Evolutionary conservation across 2,797 vertebrate genomes (phyloP), one percentile per base, ranked within the genome.

Genomic region (Champsocephalus esox): DNA sequence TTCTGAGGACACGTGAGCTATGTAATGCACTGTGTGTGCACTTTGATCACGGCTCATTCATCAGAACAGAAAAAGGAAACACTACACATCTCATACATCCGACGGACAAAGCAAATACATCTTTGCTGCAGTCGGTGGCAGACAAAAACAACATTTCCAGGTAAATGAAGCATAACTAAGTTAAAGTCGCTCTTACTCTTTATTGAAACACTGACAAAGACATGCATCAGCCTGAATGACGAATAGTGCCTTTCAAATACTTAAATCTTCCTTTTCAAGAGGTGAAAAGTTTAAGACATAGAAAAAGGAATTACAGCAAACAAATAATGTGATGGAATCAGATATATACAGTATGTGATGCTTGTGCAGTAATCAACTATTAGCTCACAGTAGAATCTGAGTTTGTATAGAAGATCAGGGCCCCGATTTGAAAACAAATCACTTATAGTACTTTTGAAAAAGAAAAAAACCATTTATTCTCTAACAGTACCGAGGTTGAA

Each of bases 81-180:
- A 68, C 28, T 1, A 9, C 51, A 55, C 13, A 55, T 74, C 50
- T 81, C 57, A 58, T 43, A 54, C 49, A 66, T 80, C 51, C 64
- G 45, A 75, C 50, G 50, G 77, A 57, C 43, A 75, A 69, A 71
- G 58, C 38, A 63, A 86, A 84, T 59, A 82, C 74, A 72, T 70
- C 66, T 55, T 16, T 12, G 63, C 64, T 81, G 56, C 69, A 70
- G 58, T 58, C 50, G 8, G 38, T 66, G 61, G 65, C 63, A 74
- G 64, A 82, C 19, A 79, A 64, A 72, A 73, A 70, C 64, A 75
- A 12, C 1, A 55, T 59, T 43, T 73, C 34, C 48, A 61, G 73
- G 67, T 70, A 70, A 86, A 82, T 69, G 41, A 83, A 80, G 83
- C 80, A 80, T 80, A 86, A 83, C 51, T 50, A 51, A 68, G 52